These are phyloP conservation scores for Burhinus bistriatus DNA, from an alignment of 2,113 vertebrate genomes.

Conservation along the genomic window DNA sequence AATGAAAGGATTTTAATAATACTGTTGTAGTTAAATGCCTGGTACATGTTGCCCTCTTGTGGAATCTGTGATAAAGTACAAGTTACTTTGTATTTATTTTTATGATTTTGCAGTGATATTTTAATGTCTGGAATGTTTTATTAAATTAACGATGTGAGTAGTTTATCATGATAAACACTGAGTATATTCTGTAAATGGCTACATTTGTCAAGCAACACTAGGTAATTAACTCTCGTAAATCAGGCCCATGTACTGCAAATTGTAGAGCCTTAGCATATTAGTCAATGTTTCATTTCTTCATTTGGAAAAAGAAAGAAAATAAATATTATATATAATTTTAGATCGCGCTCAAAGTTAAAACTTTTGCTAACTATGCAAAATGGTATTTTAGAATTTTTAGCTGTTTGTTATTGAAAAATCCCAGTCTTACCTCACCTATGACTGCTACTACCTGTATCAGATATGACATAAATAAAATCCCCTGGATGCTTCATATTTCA, in stretches of 20 bases:
- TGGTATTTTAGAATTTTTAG: not conserved
- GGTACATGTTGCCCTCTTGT: slow-evolving; percentile 75
- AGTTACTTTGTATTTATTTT: not conserved
- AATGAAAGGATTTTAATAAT: not conserved
- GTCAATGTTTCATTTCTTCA: not conserved
- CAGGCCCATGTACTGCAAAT: not conserved
- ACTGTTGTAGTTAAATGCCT: not conserved
- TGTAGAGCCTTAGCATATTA: not conserved
- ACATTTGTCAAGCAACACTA: not conserved
- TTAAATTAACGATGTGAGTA: not conserved
- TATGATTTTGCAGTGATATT: not conserved
- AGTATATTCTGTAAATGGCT: not conserved
- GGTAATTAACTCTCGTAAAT: not conserved
- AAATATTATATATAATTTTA: not conserved
- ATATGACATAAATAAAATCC: not conserved
- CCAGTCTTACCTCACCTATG: not conserved
- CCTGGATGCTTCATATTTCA: not conserved
- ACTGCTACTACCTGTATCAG: not conserved
- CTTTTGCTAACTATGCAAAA: not conserved
- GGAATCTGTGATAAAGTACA: slow-evolving; percentile 4
- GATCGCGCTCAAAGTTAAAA: not conserved
- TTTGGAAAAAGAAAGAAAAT: not conserved
- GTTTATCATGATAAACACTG: not conserved
- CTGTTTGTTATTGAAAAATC: not conserved
- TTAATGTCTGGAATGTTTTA: not conserved